phyloP scores from a whole-genome alignment of 2,797 vertebrate species.

The Intellagama lesueurii region DNA sequence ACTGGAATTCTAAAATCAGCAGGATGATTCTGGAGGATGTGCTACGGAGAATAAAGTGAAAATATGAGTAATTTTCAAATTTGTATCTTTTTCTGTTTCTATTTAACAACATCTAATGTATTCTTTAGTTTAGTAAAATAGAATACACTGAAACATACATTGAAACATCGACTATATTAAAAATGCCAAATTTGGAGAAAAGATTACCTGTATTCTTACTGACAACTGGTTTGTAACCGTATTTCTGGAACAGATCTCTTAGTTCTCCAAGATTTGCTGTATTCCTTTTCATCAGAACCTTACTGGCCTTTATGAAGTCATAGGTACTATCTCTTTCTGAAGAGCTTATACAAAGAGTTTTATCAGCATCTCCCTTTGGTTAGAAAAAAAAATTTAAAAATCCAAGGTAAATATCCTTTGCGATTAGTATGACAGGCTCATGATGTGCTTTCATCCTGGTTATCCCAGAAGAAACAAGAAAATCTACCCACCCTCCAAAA shows the following conservation, averaged over 20 bases:
- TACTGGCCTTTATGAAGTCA: conserved; percentile 83
- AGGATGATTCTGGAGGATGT: not conserved
- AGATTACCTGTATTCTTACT: conserved; percentile 76
- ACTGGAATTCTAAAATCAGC: not conserved
- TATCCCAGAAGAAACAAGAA: not conserved
- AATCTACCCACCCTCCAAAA: too few relatives aligned
- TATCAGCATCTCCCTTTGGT: conserved; percentile 80
- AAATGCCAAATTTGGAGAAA: not conserved
- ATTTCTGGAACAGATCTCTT: conserved; percentile 84
- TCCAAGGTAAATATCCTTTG: not conserved
- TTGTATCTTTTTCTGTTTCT: not conserved
- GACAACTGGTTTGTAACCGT: conserved; percentile 81
- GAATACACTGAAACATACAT: not conserved
- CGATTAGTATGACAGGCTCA: not conserved
- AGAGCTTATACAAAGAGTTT: conserved; percentile 74
- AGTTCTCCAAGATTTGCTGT: conserved; percentile 81
- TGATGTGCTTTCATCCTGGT: not conserved
- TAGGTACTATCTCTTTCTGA: conserved; percentile 69
- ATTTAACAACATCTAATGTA: not conserved
- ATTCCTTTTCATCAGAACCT: conserved; percentile 82
- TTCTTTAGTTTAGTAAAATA: not conserved
- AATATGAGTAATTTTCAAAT: not conserved
- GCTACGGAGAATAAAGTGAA: not conserved
- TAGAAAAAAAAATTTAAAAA: not conserved
- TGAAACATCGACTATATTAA: not conserved